Percentiles rank a stretch among this genome's conserved stretches.
Evolutionary conservation across 2,113 vertebrate species (phyloP).

Genomic region (Thryonomys swinderianus): DNA sequence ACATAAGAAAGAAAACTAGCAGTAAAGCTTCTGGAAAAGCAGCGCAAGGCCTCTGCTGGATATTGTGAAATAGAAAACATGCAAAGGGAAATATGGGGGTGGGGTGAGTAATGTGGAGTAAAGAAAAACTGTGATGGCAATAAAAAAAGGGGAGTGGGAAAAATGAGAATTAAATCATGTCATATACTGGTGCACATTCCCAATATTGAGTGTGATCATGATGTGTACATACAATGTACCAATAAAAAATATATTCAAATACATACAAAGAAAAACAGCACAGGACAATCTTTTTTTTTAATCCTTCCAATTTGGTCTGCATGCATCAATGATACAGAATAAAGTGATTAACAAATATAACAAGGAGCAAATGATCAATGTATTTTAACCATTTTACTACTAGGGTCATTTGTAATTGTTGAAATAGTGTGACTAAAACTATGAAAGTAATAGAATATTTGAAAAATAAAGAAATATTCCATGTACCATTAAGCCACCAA

Average conservation of each 20-base stretch:
- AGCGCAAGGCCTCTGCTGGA: background rate
- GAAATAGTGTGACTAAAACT: background rate
- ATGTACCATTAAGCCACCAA: background rate
- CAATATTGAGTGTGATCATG: too few species aligned
- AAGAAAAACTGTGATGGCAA: too few species aligned
- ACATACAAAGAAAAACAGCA: too few species aligned
- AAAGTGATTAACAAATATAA: background rate
- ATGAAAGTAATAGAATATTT: background rate
- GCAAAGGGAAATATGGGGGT: too few species aligned
- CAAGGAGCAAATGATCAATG: background rate
- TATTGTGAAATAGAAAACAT: too few species aligned
- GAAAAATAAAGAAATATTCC: background rate
- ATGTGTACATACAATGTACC: too few species aligned
- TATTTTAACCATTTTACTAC: background rate
- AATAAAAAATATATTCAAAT: too few species aligned
- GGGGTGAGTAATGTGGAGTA: too few species aligned
- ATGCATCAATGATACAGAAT: background rate
- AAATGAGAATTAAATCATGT: too few species aligned
- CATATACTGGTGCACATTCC: too few species aligned
- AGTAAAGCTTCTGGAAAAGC: background rate
- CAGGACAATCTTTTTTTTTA: background rate
- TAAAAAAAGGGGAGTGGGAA: too few species aligned
- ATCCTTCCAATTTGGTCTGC: background rate
- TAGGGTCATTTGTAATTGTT: background rate
- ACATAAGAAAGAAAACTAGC: background rate